Conservation (phyloP, 1,140 invertebrate species). For the Sinonovacula constricta region DNA sequence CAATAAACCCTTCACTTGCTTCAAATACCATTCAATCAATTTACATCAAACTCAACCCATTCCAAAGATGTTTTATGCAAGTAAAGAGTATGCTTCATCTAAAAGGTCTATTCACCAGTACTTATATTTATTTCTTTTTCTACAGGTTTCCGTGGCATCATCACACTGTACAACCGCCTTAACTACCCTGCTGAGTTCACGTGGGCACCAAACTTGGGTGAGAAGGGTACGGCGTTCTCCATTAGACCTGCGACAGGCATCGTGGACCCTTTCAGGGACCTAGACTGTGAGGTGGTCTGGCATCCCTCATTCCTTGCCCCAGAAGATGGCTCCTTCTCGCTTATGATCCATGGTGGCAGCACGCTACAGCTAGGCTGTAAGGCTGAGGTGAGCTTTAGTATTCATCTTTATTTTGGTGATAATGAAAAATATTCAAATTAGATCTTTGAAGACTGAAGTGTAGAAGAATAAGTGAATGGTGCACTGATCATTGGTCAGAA, state of each 20-base stretch:
- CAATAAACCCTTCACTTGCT: no score
- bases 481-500: no score
- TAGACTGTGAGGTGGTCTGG: slow-evolving; percentile 79
- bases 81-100: no score
- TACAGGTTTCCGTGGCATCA: slow-evolving; percentile 73
- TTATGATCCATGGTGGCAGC: slow-evolving; percentile 73
- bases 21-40: no score
- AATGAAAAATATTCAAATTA: no score
- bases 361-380: slow-evolving; percentile 69
- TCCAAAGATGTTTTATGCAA: no score
- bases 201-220: slow-evolving; percentile 75
- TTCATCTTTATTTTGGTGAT: no score
- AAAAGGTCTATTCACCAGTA: not conserved
- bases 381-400: slow-evolving; percentile 76
- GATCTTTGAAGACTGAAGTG: no score
- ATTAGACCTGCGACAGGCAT: slow-evolving; percentile 76
- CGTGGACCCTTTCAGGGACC: slow-evolving; percentile 74
- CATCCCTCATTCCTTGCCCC: slow-evolving; percentile 77
- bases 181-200: slow-evolving; percentile 78
- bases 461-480: no score
- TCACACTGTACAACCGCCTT: slow-evolving; percentile 75
- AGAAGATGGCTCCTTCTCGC: slow-evolving; percentile 75
- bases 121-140: slow-evolving; percentile 7
- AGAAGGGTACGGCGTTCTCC: slow-evolving; percentile 78
- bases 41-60: no score